phyloP scores from a whole-genome alignment of 2,888 invertebrate genomes.

The Melieria picta region DNA sequence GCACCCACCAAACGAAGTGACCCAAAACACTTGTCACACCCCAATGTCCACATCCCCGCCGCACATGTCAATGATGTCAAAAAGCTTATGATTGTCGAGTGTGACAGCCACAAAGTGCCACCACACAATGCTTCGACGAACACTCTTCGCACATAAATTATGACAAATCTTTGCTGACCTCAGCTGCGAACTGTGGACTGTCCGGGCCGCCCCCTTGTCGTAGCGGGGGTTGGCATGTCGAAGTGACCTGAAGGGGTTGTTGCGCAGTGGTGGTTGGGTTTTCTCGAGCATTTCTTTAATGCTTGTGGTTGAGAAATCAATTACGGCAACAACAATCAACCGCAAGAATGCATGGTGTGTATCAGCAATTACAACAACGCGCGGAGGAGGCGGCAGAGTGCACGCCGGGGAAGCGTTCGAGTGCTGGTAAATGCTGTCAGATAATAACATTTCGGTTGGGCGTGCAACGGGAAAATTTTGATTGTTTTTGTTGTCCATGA shows the following conservation, averaged over 20 bases:
- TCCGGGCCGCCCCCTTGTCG: background rate
- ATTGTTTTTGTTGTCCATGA: constrained; percentile 2
- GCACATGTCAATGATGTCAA: constrained; percentile 18
- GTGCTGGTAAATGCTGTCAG: background rate
- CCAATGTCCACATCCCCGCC: too few species aligned
- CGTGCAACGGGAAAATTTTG: constrained; percentile 34
- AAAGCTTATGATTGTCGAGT: constrained; percentile 16
- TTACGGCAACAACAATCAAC: constrained; percentile 23
- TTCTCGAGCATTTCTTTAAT: constrained; percentile 23
- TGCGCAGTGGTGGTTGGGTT: constrained; percentile 8
- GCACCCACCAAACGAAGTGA: background rate
- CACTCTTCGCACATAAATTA: constrained; percentile 4
- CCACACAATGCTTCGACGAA: too few species aligned
- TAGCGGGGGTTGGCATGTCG: background rate
- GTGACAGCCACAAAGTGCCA: background rate
- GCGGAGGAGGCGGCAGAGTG: background rate
- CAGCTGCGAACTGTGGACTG: background rate
- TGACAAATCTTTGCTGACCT: constrained; percentile 21
- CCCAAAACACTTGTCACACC: background rate
- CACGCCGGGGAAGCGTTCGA: too few species aligned
- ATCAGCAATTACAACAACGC: background rate
- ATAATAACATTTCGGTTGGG: constrained; percentile 24
- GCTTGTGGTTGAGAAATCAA: constrained; percentile 33
- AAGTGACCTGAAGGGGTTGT: background rate
- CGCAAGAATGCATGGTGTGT: background rate